A percentile compares a stretch with the other conserved stretches of the same genome.
Conservation (phyloP, 92 coral and sea anemone species). For the Palythoa grandis region DNA sequence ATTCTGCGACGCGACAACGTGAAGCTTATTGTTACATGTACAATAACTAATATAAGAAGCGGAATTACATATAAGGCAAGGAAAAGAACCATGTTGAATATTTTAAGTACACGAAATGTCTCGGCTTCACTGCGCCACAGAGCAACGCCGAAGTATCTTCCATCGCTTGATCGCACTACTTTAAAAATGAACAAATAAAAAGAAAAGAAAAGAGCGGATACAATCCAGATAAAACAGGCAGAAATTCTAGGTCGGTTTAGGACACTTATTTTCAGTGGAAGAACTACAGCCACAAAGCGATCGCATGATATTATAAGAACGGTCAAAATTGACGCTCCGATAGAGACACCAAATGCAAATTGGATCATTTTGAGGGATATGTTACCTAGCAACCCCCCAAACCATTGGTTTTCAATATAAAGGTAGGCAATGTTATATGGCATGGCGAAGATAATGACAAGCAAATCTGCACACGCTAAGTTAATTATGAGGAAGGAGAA, state of each 20-base stretch:
- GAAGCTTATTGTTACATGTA: conserved; percentile 16
- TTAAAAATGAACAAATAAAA: conserved; percentile 4
- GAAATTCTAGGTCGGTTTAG: background rate
- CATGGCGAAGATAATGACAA: conserved; percentile 6
- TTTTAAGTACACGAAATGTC: background rate
- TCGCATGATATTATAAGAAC: conserved; percentile 31
- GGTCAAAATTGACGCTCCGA: conserved; percentile 29
- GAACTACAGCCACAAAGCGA: conserved; percentile 28
- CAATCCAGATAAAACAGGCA: background rate
- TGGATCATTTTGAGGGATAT: conserved; percentile 2
- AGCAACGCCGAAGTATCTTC: background rate
- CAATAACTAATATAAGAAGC: background rate
- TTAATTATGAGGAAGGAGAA: conserved; percentile 22
- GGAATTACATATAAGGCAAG: conserved; percentile 26
- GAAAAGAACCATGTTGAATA: background rate
- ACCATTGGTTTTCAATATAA: conserved; percentile 18
- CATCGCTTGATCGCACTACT: background rate
- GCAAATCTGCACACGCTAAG: conserved; percentile 38
- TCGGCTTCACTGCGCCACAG: conserved; percentile 6
- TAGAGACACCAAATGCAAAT: conserved; percentile 27
- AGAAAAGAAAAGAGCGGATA: conserved; percentile 16
- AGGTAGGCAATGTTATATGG: conserved; percentile 9
- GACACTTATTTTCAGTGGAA: conserved; percentile 14
- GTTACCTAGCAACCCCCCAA: conserved; percentile 28
- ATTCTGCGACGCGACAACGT: conserved; percentile 21